phyloP scores from a whole-genome alignment of 2,888 invertebrate species.

The Acrocyrtus sp. region DNA sequence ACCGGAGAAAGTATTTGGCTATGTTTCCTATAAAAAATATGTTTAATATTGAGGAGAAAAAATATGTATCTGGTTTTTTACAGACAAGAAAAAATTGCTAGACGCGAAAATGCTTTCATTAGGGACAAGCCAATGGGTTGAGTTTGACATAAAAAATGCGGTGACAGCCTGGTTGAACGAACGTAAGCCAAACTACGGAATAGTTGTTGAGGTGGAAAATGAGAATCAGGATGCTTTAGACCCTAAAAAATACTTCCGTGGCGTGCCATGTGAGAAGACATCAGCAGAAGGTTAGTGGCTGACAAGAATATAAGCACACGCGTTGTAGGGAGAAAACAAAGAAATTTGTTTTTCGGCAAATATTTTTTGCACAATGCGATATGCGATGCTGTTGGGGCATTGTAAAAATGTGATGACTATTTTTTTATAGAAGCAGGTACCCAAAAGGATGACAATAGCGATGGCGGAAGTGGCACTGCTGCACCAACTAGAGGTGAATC shows the following conservation, averaged over 20 bases:
- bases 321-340: not conserved
- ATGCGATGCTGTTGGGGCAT: not conserved
- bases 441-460: conserved; percentile 3
- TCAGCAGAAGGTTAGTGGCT: conserved; percentile 33
- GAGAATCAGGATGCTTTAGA: conserved; percentile 65
- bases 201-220: conserved; percentile 72
- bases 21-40: too few species aligned
- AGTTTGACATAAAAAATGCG: conserved; percentile 69
- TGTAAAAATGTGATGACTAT: conserved; percentile 10
- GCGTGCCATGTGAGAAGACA: conserved; percentile 26
- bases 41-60: too few species aligned
- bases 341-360: conserved; percentile 11
- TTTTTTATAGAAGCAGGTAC: conserved; percentile 22
- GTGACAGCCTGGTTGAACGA: conserved; percentile 67
- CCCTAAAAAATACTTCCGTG: conserved; percentile 55
- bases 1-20: too few species aligned
- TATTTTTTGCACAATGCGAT: conserved; percentile 27
- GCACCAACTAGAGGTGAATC: conserved; percentile 19
- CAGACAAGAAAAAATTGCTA: conserved; percentile 68
- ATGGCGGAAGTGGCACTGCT: not conserved
- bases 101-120: conserved; percentile 69
- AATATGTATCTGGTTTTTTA: not conserved
- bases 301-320: too few species aligned
- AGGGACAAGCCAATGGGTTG: conserved; percentile 68
- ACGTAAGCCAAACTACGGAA: conserved; percentile 67